Evolutionary conservation across 2,797 vertebrate genomes (phyloP).

Genomic region (Gallirallus australis): DNA sequence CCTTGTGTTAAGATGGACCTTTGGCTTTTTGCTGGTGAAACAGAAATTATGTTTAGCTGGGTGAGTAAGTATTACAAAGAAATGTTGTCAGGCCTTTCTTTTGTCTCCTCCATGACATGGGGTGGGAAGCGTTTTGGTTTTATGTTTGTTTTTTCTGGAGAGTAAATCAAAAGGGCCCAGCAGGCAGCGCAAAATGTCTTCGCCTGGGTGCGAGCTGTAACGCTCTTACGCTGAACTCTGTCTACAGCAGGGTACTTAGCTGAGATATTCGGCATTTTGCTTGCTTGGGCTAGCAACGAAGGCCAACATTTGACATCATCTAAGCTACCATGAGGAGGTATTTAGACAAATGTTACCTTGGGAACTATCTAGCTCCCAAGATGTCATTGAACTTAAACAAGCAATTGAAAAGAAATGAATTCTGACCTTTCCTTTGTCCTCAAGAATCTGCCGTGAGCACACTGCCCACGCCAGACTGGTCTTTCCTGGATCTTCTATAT

Average conservation of each 20-base stretch:
- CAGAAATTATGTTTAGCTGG: not conserved
- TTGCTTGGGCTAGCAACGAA: not conserved
- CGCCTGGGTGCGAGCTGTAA: rapidly evolving
- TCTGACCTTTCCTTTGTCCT: conserved; percentile 51
- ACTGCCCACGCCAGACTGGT: not conserved
- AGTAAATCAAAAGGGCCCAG: not conserved
- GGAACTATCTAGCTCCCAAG: not conserved
- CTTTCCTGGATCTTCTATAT: not conserved
- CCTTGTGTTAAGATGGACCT: not conserved
- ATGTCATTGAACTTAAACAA: not conserved
- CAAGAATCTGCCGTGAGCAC: not conserved
- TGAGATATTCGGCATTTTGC: not conserved
- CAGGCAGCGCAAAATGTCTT: not conserved
- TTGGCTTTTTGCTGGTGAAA: not conserved
- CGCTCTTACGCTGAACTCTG: not conserved
- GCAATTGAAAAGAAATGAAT: conserved; percentile 21
- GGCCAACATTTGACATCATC: not conserved
- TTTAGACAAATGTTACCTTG: not conserved
- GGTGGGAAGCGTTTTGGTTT: not conserved
- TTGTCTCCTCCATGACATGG: not conserved
- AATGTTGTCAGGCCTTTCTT: not conserved
- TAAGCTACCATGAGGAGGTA: not conserved
- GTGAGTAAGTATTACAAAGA: not conserved
- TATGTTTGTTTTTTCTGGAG: not conserved
- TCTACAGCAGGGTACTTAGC: not conserved